Evolutionary conservation across 1,140 invertebrate genomes (phyloP), one percentile per base, ranked within the genome.

Genomic region (Zaprionus africanus): DNA sequence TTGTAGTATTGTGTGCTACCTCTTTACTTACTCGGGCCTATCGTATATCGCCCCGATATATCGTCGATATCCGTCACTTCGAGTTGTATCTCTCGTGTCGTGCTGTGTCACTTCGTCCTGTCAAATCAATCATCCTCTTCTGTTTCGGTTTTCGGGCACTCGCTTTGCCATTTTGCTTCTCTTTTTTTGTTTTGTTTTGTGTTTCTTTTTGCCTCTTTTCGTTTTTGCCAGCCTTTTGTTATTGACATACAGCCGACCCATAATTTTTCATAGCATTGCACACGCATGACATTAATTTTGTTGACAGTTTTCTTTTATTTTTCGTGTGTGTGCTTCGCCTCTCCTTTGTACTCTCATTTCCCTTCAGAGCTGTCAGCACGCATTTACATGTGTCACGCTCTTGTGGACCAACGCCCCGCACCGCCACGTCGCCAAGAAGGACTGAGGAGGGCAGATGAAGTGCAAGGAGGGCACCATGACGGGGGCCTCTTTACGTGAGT

Each of bases 231-330:
- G 72, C 67, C 79, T 79, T 81, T 90, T 90, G 73, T 82, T 90
- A 90, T 90, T 90, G 85, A 90, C 85, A 80, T 80, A 90, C 84
- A 90, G 85, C 79, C 86, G 78, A 69, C 38, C 85, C 85, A 90
- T 90, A 90, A 90, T 90, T 90, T 90, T 90, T 90, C 85, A 90
- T 90, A 82, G 85, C 86, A 82, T 70, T 85, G 85, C 86, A 90
- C 86, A 90, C 79, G 82, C 86, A 90, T 90, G 85, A 90, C 85
- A 90, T 92, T 92, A 90, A 91, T 91, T 90, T 91, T 90, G 90
- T 91, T 92, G 91, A 92, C 91, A 91, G 87, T 92, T 92, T 90
- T 85, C 82, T 85, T 90, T 86, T 90, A 81, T 81, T 81, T 80
- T 70, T 67, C 67, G 22, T 22, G 54, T 64, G 22, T 63, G 59